phyloP scores from a whole-genome alignment of 2,888 invertebrate species.

The Apamea anceps region DNA sequence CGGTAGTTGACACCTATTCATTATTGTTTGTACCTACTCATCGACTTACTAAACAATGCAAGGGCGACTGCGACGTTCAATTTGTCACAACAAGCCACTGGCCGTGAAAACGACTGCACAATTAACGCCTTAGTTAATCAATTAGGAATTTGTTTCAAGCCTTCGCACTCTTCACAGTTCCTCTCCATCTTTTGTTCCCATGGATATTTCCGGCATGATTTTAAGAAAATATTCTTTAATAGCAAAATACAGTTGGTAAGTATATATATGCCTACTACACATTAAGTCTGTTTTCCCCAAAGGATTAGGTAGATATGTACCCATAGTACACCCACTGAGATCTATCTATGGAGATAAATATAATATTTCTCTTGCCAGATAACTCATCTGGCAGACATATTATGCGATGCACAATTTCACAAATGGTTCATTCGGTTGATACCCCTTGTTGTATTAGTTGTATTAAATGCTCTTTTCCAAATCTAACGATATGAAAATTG shows the following conservation, averaged over 20 bases:
- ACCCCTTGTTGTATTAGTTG: neutral
- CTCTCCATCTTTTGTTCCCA: conserved; percentile 14
- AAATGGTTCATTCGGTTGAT: neutral
- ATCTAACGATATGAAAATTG: no score
- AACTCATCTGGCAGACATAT: neutral
- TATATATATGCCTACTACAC: no score
- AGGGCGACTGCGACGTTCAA: conserved; percentile 45
- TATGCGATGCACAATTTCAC: neutral
- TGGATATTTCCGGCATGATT: neutral
- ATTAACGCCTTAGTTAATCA: conserved; percentile 33
- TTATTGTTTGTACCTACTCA: conserved; percentile 4
- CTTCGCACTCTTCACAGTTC: conserved; percentile 3
- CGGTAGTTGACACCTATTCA: neutral
- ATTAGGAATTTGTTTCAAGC: conserved; percentile 29
- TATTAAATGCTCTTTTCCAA: neutral
- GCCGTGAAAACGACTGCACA: conserved; percentile 42
- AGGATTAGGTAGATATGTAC: no score
- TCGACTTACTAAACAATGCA: conserved; percentile 52
- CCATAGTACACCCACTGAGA: no score
- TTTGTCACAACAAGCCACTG: conserved; percentile 49
- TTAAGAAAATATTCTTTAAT: neutral
- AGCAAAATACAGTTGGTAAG: neutral
- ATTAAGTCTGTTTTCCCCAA: no score
- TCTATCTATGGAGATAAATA: no score
- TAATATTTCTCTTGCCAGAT: neutral